These are phyloP conservation scores for Hydrochoerus hydrochaeris DNA, from an alignment of 2,113 vertebrate genomes.

Conservation along the genomic window DNA sequence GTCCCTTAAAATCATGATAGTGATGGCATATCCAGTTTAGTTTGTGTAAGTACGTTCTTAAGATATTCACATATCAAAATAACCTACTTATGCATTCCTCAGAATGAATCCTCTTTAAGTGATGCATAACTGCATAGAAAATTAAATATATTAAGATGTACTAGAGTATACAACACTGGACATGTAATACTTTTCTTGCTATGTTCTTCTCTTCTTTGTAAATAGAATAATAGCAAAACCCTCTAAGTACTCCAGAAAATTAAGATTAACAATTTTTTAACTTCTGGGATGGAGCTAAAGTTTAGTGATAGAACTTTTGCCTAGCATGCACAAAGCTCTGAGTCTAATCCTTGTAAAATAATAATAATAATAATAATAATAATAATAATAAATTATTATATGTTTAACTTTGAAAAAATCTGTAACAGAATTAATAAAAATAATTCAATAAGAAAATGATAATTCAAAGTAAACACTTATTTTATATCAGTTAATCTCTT, in stretches of 20 bases:
- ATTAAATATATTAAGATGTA: conserved; percentile 5
- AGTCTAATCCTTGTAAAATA: not conserved
- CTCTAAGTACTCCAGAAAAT: not conserved
- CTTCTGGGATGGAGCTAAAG: not conserved
- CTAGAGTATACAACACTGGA: not conserved
- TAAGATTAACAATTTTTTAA: conserved; percentile 24
- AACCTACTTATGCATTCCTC: not conserved
- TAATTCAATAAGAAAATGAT: not conserved
- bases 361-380: no score
- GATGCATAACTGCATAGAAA: not conserved
- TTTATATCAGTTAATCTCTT: not conserved
- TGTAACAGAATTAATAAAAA: not conserved
- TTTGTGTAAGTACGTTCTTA: not conserved
- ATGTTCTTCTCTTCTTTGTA: not conserved
- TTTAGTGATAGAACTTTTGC: not conserved
- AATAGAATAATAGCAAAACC: not conserved
- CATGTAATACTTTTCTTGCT: not conserved
- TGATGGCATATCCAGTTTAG: not conserved
- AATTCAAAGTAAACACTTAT: not conserved
- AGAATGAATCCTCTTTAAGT: not conserved
- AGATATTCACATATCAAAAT: not conserved
- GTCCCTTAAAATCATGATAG: not conserved
- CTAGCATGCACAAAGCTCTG: not conserved
- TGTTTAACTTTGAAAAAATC: no score
- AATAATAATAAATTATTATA: not conserved